A percentile compares a stretch with the other conserved stretches of the same genome.
Evolutionary conservation across 1,140 invertebrate species (phyloP).

Genomic region (Drosophila virilis): DNA sequence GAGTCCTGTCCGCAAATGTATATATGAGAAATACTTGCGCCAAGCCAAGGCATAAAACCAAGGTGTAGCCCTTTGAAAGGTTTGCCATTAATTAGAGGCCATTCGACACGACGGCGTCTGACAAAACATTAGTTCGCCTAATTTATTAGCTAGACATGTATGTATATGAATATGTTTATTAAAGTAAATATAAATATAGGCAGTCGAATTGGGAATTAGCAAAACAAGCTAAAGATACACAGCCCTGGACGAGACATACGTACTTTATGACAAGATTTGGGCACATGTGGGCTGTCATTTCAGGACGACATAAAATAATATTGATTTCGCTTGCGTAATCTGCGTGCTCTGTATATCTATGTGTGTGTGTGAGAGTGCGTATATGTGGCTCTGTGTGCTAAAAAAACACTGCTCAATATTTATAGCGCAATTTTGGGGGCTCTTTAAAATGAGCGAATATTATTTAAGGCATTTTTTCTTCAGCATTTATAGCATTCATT

Average conservation of each 20-base stretch:
- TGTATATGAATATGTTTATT: not conserved
- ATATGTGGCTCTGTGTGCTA: not conserved
- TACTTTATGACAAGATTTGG: slow-evolving; percentile 1
- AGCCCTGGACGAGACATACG: not conserved
- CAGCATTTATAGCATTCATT: no score
- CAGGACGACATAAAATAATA: slow-evolving; percentile 38
- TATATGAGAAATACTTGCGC: slow-evolving; percentile 51
- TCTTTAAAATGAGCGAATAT: not conserved
- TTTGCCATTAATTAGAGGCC: slow-evolving; percentile 78
- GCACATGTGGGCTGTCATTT: slow-evolving; percentile 23
- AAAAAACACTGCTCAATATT: slow-evolving; percentile 13
- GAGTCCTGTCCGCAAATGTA: slow-evolving; percentile 5
- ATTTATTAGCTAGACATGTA: slow-evolving; percentile 62
- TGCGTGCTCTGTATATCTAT: slow-evolving; percentile 1
- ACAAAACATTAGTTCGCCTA: slow-evolving; percentile 76
- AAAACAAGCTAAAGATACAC: slow-evolving; percentile 20
- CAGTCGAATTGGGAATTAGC: slow-evolving; percentile 30
- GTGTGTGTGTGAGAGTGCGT: not conserved
- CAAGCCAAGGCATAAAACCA: slow-evolving; percentile 36
- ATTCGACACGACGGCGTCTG: slow-evolving; percentile 55
- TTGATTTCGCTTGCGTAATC: slow-evolving; percentile 51
- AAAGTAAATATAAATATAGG: slow-evolving; percentile 11
- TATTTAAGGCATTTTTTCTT: no score
- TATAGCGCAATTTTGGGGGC: slow-evolving; percentile 9
- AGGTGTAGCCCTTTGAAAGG: slow-evolving; percentile 79